These are phyloP conservation scores for Sarcophaga carnaria DNA, from an alignment of 2,888 invertebrate genomes.

Conservation along the genomic window DNA sequence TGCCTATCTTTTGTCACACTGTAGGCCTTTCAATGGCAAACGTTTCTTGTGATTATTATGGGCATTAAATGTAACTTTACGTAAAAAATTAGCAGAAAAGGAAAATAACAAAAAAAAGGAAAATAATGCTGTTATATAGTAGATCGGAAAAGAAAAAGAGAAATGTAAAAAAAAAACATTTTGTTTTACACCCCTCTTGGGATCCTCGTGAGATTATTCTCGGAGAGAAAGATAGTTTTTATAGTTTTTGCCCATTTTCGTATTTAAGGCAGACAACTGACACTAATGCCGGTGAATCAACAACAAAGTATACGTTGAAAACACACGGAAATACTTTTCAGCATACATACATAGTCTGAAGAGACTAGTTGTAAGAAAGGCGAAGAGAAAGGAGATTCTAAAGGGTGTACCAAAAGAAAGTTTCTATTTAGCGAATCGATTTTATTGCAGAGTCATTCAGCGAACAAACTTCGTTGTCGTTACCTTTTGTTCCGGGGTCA, in stretches of 20 bases:
- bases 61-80: slow-evolving; percentile 56
- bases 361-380: neutral
- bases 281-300: slow-evolving; percentile 36
- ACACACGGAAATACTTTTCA: slow-evolving; percentile 27
- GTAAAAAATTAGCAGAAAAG: slow-evolving; percentile 43
- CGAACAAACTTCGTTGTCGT: no score
- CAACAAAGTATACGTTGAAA: slow-evolving; percentile 27
- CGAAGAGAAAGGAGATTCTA: neutral
- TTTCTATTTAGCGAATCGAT: no score
- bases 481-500: no score
- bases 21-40: slow-evolving; percentile 31
- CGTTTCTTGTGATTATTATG: slow-evolving; percentile 47
- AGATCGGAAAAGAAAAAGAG: slow-evolving; percentile 4
- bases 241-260: slow-evolving; percentile 43
- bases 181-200: slow-evolving; percentile 44
- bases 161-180: slow-evolving; percentile 21
- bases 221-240: slow-evolving; percentile 10
- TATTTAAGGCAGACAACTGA: slow-evolving; percentile 51
- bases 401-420: no score
- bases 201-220: neutral
- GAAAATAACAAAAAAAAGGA: neutral
- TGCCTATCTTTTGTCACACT: slow-evolving; percentile 15
- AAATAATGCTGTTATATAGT: slow-evolving; percentile 49
- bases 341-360: neutral
- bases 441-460: no score